phyloP scores from a whole-genome alignment of 2,888 invertebrate genomes.

The Parthenolecanium corni region DNA sequence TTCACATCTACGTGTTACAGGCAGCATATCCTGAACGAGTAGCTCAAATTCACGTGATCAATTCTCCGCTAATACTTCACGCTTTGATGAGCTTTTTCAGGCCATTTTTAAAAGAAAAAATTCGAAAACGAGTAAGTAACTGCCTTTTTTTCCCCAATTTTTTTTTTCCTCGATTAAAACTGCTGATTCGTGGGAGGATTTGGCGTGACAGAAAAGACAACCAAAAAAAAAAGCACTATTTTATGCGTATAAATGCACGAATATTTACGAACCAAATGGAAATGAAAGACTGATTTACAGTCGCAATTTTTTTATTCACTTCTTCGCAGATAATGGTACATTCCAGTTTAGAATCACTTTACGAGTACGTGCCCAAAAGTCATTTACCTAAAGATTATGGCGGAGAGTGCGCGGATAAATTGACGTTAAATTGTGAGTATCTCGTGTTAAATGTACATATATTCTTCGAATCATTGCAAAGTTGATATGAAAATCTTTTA shows the following conservation, averaged over 20 bases:
- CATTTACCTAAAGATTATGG: constrained; percentile 72
- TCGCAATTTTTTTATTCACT: background rate
- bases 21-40: constrained; percentile 77
- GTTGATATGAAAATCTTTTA: no score
- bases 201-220: no score
- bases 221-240: no score
- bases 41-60: constrained; percentile 73
- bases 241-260: no score
- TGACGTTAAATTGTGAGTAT: constrained; percentile 36
- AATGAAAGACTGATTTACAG: background rate
- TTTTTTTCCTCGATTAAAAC: no score
- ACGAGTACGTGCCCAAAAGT: constrained; percentile 63
- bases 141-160: background rate
- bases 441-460: background rate
- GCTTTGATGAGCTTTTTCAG: constrained; percentile 68
- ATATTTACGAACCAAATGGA: background rate
- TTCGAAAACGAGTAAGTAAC: constrained; percentile 54
- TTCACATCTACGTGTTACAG: constrained; percentile 39
- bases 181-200: no score
- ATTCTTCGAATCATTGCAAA: no score
- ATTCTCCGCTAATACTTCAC: constrained; percentile 67
- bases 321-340: constrained; percentile 56
- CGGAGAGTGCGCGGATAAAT: constrained; percentile 40
- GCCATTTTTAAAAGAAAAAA: constrained; percentile 75
- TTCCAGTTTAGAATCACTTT: constrained; percentile 53